Base-by-base conservation (phyloP, 1,140 invertebrate genomes). In the Drosophila sulfurigaster region DNA sequence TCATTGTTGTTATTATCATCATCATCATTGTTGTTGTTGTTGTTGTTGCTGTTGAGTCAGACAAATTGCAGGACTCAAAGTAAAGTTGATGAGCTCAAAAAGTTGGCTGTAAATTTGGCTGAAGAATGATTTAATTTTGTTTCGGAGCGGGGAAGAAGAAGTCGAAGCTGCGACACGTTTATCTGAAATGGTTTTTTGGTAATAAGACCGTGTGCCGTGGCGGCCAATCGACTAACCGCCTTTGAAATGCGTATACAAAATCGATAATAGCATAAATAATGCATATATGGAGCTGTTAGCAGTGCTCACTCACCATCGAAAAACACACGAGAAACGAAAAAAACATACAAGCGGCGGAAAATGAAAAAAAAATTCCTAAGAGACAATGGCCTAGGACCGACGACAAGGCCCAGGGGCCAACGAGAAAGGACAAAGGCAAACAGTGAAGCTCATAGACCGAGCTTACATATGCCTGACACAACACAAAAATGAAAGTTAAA, bases 181-280 rank as follows among this genome's bases (percentile, higher is more conserved):
- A 79, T 81, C 66, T 72, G 46, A 46, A 46, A 60, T 60, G 57
- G 41, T 25, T 30, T 60, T 60, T 46, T 48, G 30, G 43, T 60
- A 60, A 46, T 41, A 41, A 30, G 13, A 8, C 35, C 20, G 7
- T 52, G 35, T 15, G 46, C 16, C 38, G 52, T 57, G 32, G 43
- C 41, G 32, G 70, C 58, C 79, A 81, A 46, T 43, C 60, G 69
- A 71, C 62, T 60, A 49, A 38, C 30, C 65, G 66, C 45, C 45
- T 28, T 69, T 88, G 66, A 78, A 79, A 86, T 67, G 59, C 75
- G 67, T 80, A 85, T 51, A 73, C 57, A 89, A 89, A 89, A 89
- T 89, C 85, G 77, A 89, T 89, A 89, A 85, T 89, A 81, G 78
- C 85, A 89, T 89, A 85, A 89, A 89, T 89, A 89, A 85, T 89